Evolutionary conservation across 2,888 invertebrate genomes (phyloP).

Genomic region (Cataglyphis livida): DNA sequence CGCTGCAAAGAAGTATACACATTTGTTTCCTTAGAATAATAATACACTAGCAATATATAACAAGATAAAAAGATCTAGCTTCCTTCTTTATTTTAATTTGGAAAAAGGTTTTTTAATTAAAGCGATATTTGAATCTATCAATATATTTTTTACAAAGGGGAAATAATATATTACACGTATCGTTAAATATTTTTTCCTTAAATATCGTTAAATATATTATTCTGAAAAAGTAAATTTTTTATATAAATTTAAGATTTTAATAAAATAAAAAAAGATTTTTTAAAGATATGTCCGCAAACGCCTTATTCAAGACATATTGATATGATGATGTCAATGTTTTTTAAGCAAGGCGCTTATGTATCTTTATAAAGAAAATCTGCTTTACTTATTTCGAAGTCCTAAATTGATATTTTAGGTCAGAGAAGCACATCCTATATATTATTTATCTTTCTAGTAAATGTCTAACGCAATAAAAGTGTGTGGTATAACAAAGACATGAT

Average conservation of each 20-base stretch:
- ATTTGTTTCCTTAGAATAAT: not conserved
- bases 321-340: not conserved
- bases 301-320: too few relatives aligned
- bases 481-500: not conserved
- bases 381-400: not conserved
- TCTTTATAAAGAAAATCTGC: not conserved
- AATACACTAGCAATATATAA: not conserved
- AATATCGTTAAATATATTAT: not conserved
- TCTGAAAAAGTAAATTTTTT: not conserved
- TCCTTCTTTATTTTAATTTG: not conserved
- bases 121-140: too few relatives aligned
- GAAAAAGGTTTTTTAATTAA: not conserved
- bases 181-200: not conserved
- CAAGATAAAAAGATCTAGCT: not conserved
- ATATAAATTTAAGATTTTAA: not conserved
- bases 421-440: not conserved
- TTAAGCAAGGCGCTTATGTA: not conserved
- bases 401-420: not conserved
- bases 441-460: not conserved
- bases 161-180: too few relatives aligned
- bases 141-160: not conserved
- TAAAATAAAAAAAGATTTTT: too few relatives aligned
- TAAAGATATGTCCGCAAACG: too few relatives aligned
- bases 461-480: not conserved
- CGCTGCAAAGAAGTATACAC: not conserved